phyloP scores from a whole-genome alignment of 2,888 invertebrate genomes.

The Gari tellinella region DNA sequence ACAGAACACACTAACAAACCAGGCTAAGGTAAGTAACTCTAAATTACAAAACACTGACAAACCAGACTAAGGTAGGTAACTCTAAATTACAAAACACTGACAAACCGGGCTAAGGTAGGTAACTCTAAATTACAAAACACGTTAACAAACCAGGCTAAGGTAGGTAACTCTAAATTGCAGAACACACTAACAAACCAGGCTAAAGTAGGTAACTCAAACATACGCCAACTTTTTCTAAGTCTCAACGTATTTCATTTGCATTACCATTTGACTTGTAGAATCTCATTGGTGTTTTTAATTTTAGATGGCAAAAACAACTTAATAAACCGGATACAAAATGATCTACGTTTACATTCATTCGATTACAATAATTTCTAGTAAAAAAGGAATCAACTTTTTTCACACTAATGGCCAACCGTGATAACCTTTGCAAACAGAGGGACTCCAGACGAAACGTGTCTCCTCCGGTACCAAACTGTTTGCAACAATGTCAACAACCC shows the following conservation, averaged over 20 bases:
- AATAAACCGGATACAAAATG: no score
- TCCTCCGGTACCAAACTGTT: no score
- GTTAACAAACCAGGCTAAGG: constrained; percentile 79
- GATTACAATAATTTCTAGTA: no score
- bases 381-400: no score
- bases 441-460: no score
- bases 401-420: no score
- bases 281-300: background rate
- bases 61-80: constrained; percentile 79
- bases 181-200: constrained; percentile 78
- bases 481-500: no score
- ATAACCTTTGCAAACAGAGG: no score
- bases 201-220: constrained; percentile 73
- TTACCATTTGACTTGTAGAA: no score
- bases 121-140: constrained; percentile 77
- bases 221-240: no score
- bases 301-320: background rate
- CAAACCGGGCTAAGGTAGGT: constrained; percentile 78
- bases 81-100: constrained; percentile 77
- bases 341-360: no score
- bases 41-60: constrained; percentile 78
- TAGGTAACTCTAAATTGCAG: constrained; percentile 76
- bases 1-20: constrained; percentile 77
- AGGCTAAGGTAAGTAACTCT: constrained; percentile 78
- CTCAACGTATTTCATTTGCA: no score